These are phyloP conservation scores for Dioctria rufipes DNA, from an alignment of 2,888 invertebrate genomes.

Conservation along the genomic window DNA sequence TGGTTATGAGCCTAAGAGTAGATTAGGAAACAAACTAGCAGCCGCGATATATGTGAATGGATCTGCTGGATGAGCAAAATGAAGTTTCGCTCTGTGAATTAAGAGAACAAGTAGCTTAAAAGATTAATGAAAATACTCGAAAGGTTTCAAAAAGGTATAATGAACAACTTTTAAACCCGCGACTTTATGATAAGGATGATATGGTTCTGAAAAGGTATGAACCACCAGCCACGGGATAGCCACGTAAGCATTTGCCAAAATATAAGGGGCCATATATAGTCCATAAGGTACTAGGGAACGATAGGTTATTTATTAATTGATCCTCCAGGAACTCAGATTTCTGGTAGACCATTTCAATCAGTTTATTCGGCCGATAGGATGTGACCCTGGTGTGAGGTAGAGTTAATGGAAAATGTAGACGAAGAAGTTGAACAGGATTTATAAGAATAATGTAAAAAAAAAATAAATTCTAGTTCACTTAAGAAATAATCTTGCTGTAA, in stretches of 20 bases:
- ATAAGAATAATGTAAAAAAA: not conserved
- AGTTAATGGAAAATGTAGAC: not conserved
- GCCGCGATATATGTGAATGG: not conserved
- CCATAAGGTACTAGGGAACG: not conserved
- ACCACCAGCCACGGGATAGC: not conserved
- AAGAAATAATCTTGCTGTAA: not conserved
- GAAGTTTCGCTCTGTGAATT: not conserved
- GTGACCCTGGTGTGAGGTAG: not conserved
- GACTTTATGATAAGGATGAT: not conserved
- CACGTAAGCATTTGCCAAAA: slow-evolving; percentile 12
- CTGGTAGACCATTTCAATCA: not conserved
- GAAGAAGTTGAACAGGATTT: not conserved
- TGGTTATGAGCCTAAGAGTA: slow-evolving; percentile 50
- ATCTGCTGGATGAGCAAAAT: not conserved
- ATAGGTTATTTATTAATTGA: not conserved
- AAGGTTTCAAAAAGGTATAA: not conserved
- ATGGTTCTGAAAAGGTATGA: not conserved
- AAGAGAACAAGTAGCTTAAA: too few relatives aligned
- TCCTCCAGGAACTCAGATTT: not conserved
- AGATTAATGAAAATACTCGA: not conserved
- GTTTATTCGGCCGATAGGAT: not conserved
- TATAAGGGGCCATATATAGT: not conserved
- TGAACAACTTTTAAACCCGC: not conserved
- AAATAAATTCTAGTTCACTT: not conserved
- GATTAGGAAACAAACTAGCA: slow-evolving; percentile 52